phyloP scores from a whole-genome alignment of 1,140 invertebrate genomes.

The Hyles euphorbiae region DNA sequence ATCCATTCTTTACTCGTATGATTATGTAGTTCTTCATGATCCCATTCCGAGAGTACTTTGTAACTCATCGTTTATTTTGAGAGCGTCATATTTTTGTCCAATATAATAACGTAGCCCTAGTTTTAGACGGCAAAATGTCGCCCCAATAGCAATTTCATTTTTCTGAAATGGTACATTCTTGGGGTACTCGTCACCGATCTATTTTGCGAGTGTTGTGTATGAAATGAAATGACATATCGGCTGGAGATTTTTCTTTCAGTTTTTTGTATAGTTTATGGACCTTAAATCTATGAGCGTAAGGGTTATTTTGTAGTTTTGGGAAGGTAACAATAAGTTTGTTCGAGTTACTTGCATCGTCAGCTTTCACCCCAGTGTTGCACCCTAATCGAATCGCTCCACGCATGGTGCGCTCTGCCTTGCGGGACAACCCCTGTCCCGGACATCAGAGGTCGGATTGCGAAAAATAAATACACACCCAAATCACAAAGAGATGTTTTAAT shows the following conservation, averaged over 20 bases:
- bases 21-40: too few species aligned
- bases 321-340: slow-evolving; percentile 30
- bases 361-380: slow-evolving; percentile 59
- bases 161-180: slow-evolving; percentile 62
- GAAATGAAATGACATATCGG: slow-evolving; percentile 66
- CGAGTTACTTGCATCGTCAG: slow-evolving; percentile 61
- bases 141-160: slow-evolving; percentile 71
- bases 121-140: slow-evolving; percentile 30
- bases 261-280: slow-evolving; percentile 16
- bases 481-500: slow-evolving; percentile 61
- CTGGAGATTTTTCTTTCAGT: slow-evolving; percentile 23
- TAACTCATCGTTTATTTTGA: slow-evolving; percentile 4
- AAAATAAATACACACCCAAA: slow-evolving; percentile 69
- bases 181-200: slow-evolving; percentile 64
- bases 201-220: slow-evolving; percentile 67
- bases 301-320: slow-evolving; percentile 11
- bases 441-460: slow-evolving; percentile 61
- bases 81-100: not conserved
- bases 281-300: slow-evolving; percentile 19
- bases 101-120: slow-evolving; percentile 5
- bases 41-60: too few species aligned
- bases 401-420: slow-evolving; percentile 57
- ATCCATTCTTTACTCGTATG: too few species aligned
- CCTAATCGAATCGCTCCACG: slow-evolving; percentile 71
- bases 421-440: slow-evolving; percentile 58